phyloP scores from a whole-genome alignment of 2,888 invertebrate species.

The Synanthedon vespiformis region DNA sequence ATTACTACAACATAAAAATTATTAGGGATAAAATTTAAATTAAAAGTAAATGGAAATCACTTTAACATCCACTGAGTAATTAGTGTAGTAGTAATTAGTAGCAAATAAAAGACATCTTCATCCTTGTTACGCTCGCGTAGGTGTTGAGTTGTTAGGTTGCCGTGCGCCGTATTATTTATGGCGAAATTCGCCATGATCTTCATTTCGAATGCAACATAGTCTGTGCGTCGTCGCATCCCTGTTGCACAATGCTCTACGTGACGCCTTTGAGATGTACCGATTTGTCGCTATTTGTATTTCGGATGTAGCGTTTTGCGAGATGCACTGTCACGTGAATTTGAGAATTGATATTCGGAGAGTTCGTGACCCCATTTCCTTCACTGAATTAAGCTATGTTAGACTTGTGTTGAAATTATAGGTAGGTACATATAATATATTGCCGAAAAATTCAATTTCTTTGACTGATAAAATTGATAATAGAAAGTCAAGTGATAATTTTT shows the following conservation, averaged over 20 bases:
- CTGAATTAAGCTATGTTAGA: no score
- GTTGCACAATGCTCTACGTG: conserved; percentile 30
- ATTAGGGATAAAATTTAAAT: no score
- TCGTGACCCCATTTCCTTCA: not conserved
- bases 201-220: conserved; percentile 22
- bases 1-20: no score
- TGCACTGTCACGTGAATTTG: not conserved
- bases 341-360: not conserved
- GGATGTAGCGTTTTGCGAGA: not conserved
- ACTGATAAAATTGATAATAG: no score
- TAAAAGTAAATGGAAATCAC: no score
- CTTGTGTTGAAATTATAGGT: no score
- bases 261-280: conserved; percentile 36
- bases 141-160: conserved; percentile 14
- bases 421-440: no score
- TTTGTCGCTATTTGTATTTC: conserved; percentile 13
- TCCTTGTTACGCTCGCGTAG: conserved; percentile 10
- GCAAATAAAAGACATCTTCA: conserved; percentile 4
- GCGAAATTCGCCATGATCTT: conserved; percentile 6
- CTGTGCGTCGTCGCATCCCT: conserved; percentile 25
- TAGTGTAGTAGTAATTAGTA: no score
- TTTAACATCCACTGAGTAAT: no score
- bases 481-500: no score
- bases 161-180: conserved; percentile 14
- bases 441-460: no score